These are phyloP conservation scores for Nymphalis c-album DNA, from an alignment of 2,888 invertebrate species.

Conservation along the genomic window DNA sequence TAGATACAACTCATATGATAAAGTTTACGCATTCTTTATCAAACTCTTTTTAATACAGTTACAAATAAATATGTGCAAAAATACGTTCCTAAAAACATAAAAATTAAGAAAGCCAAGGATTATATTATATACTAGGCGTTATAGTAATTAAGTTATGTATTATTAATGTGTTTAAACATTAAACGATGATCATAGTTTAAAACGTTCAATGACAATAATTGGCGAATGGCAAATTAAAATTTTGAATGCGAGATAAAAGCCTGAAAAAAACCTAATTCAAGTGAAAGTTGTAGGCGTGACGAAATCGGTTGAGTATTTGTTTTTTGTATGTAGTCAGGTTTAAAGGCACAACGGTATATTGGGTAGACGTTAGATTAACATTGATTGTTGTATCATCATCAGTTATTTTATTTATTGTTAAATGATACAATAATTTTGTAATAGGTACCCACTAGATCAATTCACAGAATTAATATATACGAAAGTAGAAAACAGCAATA, in stretches of 20 bases:
- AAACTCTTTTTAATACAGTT: too few species aligned
- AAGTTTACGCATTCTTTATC: too few species aligned
- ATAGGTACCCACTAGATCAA: neutral
- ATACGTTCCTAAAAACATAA: too few species aligned
- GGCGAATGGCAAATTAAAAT: neutral
- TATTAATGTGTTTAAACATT: neutral
- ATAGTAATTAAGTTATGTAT: neutral
- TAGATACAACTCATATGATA: neutral
- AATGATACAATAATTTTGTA: neutral
- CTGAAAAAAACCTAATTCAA: constrained; percentile 10
- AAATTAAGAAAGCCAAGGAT: too few species aligned
- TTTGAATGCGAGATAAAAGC: neutral
- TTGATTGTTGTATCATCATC: constrained; percentile 6
- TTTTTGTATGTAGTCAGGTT: neutral
- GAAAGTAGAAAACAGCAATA: too few species aligned
- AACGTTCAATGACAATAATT: neutral
- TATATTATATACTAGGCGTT: too few species aligned
- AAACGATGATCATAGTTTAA: neutral
- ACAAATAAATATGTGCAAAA: too few species aligned
- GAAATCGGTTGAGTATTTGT: constrained; percentile 5
- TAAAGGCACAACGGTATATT: neutral
- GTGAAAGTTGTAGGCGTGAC: constrained; percentile 11
- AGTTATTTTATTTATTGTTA: neutral
- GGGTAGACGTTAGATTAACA: constrained; percentile 9
- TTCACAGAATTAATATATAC: neutral